Conservation (phyloP, 2,113 vertebrate genomes). For the Leucoraja erinaceus region DNA sequence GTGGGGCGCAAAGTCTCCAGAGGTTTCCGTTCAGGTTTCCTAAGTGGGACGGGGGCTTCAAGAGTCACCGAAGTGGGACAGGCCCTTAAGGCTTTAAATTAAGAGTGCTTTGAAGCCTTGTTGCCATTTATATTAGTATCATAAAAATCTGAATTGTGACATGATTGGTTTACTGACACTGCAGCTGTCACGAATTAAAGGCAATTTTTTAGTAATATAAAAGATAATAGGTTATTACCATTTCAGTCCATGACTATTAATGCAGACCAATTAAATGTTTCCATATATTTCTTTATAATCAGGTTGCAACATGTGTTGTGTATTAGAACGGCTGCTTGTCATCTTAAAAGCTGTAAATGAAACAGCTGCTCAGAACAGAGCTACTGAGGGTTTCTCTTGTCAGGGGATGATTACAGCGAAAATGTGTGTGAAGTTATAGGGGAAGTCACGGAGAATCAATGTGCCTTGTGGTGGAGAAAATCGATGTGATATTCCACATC, state of each 20-base stretch:
- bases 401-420: neutral
- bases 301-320: neutral
- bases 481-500: no score
- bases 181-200: neutral
- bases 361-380: neutral
- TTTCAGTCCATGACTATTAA: neutral
- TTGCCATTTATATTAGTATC: neutral
- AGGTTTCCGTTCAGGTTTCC: no score
- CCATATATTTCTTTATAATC: neutral
- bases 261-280: conserved; percentile 1
- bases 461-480: neutral
- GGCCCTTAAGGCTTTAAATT: neutral
- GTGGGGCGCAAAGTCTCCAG: no score
- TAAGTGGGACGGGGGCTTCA: no score
- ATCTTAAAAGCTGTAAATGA: conserved; percentile 11
- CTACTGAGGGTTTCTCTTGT: neutral
- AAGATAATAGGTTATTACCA: neutral
- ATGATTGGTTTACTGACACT: neutral
- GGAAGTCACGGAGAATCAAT: neutral
- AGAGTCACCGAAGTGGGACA: no score
- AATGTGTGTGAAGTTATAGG: neutral
- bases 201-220: neutral
- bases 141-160: neutral
- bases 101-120: neutral
- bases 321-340: neutral